Conservation (phyloP, 2,888 invertebrate species). For the Eledone cirrhosa region DNA sequence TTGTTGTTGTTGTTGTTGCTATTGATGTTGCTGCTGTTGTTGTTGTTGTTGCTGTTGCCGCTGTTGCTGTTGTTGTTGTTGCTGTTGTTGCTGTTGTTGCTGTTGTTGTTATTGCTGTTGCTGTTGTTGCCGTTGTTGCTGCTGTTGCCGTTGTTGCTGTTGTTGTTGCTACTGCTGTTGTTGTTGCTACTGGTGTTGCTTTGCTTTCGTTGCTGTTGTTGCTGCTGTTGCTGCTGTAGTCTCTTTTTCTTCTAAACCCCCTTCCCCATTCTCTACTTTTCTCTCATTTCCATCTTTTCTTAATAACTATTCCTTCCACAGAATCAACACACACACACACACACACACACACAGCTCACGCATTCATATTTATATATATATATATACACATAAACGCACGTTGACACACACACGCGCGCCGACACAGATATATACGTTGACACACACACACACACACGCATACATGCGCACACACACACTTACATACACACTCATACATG, state of each 20-base stretch:
- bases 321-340: too few relatives aligned
- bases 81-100: neutral
- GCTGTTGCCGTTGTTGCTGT: conserved; percentile 30
- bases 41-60: neutral
- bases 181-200: conserved; percentile 34
- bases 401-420: too few relatives aligned
- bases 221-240: neutral
- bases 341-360: too few relatives aligned
- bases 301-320: too few relatives aligned
- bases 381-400: too few relatives aligned
- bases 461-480: too few relatives aligned
- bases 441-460: too few relatives aligned
- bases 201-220: conserved; percentile 41
- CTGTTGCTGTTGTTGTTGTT: conserved; percentile 8
- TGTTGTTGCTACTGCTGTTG: conserved; percentile 37
- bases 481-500: too few relatives aligned
- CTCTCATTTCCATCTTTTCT: too few relatives aligned
- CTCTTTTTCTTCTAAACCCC: neutral
- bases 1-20: neutral
- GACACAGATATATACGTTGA: too few relatives aligned
- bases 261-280: neutral
- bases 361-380: too few relatives aligned
- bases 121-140: conserved; percentile 8
- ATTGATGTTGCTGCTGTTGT: neutral
- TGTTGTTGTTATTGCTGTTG: neutral